Evolutionary conservation across 1,140 invertebrate species (phyloP).

Genomic region (Patella vulgata): DNA sequence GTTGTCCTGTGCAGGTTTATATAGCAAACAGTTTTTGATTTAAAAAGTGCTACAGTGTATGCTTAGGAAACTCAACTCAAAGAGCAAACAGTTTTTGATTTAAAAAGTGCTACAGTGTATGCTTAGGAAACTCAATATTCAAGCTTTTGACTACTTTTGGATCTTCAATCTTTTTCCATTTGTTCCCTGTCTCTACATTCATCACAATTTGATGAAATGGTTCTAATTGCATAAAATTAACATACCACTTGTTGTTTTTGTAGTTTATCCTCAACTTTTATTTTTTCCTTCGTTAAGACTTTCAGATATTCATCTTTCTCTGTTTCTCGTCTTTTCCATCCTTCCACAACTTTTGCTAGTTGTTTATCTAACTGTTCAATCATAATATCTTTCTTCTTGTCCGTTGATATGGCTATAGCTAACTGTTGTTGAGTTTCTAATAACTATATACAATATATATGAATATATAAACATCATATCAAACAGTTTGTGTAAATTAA

Average conservation of each 20-base stretch:
- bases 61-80: too few species aligned
- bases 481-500: constrained; percentile 1
- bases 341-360: constrained; percentile 59
- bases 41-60: too few species aligned
- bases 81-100: too few species aligned
- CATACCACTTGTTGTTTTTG: constrained; percentile 50
- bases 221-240: too few species aligned
- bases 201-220: too few species aligned
- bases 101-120: too few species aligned
- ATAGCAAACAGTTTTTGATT: too few species aligned
- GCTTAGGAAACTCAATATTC: too few species aligned
- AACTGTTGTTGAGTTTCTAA: constrained; percentile 59
- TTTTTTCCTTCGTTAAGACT: constrained; percentile 45
- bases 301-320: constrained; percentile 51
- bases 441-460: constrained; percentile 34
- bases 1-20: too few species aligned
- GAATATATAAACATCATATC: neutral
- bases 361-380: constrained; percentile 63
- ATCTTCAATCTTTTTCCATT: too few species aligned
- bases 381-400: constrained; percentile 61
- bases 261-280: constrained; percentile 47
- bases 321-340: constrained; percentile 58
- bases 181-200: too few species aligned
- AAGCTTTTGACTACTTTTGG: too few species aligned
- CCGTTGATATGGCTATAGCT: constrained; percentile 56